Conservation (phyloP, 2,113 vertebrate species). For the Phalacrocorax brasilianus region DNA sequence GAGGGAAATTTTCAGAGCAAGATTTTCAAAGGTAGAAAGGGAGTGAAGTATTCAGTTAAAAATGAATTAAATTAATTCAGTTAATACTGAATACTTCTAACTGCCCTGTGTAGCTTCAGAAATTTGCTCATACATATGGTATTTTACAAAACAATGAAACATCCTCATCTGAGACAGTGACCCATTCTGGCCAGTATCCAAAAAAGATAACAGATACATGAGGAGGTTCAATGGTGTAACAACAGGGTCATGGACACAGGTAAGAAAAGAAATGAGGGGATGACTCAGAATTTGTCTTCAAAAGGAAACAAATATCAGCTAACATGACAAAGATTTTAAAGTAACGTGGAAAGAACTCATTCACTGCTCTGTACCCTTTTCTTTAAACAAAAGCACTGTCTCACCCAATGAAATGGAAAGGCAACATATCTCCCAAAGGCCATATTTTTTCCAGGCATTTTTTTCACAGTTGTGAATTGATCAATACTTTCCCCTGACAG, state of each 20-base stretch:
- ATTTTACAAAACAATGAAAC: background rate
- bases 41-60: conserved; percentile 7
- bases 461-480: background rate
- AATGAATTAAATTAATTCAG: background rate
- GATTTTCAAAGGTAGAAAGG: conserved; percentile 39
- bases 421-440: background rate
- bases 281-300: background rate
- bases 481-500: background rate
- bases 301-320: background rate
- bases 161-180: background rate
- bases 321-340: background rate
- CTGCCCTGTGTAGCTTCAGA: background rate
- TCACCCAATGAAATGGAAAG: background rate
- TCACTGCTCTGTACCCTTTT: background rate
- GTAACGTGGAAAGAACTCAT: background rate
- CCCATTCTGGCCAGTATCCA: background rate
- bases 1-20: conserved; percentile 9
- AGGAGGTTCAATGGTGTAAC: background rate
- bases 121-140: background rate
- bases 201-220: background rate
- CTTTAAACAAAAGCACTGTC: background rate
- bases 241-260: background rate
- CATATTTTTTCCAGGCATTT: background rate
- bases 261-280: background rate
- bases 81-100: background rate